Evolutionary conservation across 2,888 invertebrate genomes (phyloP), one percentile per base, ranked within the genome.

Genomic region (Selenia dentaria): DNA sequence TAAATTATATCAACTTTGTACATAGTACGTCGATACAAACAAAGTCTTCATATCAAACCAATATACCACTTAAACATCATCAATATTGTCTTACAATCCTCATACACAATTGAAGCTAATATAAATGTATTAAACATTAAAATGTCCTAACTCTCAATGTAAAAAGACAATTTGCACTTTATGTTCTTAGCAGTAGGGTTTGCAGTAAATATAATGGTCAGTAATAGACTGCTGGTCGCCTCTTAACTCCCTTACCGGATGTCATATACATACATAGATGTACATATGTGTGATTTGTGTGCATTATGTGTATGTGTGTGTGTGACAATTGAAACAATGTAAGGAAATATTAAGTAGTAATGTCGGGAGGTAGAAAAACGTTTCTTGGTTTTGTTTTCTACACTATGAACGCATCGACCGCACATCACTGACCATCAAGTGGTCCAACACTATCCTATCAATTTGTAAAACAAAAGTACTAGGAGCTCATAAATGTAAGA

Each of bases 221-320:
- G 6, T 14, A 9, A 43, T 32, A 54, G 56, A 56, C 56, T 28
- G 56, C 48, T 32, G 6, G 56, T 32, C 56, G 56, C 56, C 56
- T 37, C 8, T 35, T 38, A 33, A 22, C 22, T 47, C 34, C 35
- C 26, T 31, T 31, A 13, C 41, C 41, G 47, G 47, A 42, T 48
- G 41, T 48, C 26, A 22, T 8, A 22, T 8, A 8, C 8, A 6
- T 22, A 22, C 6, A 18, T 6, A 18, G 4, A 13, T 24, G 24
- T 31, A 27, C 18, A 8, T 11, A 8, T 40, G 32, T 48, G 28
- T 37, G 41, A 22, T 20, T 36, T 41, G 33, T 13, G 25, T 16
- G 12, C 2, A 16, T 16, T 16, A 16, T 16, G n/a, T n/a, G n/a
- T n/a, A n/a, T 16, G 16, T 16, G 16, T 16, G 16, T 16, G 16